A percentile compares a stretch with the other conserved stretches of the same genome.
These are phyloP conservation scores for Dasypogon diadema DNA, from an alignment of 2,888 invertebrate genomes.

Conservation along the genomic window DNA sequence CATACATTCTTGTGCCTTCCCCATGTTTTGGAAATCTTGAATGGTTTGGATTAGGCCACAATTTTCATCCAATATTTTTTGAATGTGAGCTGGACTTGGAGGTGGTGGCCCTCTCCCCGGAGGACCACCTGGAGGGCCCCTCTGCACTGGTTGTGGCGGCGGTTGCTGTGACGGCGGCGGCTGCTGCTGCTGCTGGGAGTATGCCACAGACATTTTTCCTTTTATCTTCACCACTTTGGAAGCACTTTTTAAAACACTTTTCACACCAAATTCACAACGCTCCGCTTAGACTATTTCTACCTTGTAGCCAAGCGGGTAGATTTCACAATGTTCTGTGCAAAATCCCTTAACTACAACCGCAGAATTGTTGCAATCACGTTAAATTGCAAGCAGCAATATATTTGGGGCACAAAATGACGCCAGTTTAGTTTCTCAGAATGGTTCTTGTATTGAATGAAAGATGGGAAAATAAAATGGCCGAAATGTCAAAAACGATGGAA, in stretches of 20 bases:
- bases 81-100: slow-evolving; percentile 86
- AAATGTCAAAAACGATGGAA: no score
- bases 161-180: slow-evolving; percentile 61
- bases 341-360: background rate
- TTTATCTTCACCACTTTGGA: slow-evolving; percentile 43
- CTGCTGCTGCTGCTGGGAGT: slow-evolving; percentile 65
- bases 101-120: slow-evolving; percentile 74
- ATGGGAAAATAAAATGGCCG: no score
- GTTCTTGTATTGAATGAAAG: no score
- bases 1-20: slow-evolving; percentile 91
- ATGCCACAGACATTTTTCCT: slow-evolving; percentile 69
- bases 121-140: slow-evolving; percentile 65
- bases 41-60: slow-evolving; percentile 96
- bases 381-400: background rate
- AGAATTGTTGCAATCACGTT: background rate
- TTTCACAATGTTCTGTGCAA: background rate
- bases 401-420: background rate
- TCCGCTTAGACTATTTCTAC: background rate
- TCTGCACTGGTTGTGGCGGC: slow-evolving; percentile 60
- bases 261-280: background rate
- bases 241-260: background rate
- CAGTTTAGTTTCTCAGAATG: background rate
- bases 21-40: slow-evolving; percentile 96
- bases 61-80: slow-evolving; percentile 98
- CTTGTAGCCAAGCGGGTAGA: background rate